A percentile compares a stretch with the other conserved stretches of the same genome.
These are phyloP conservation scores for Hirudo medicinalis DNA, from an alignment of 1,140 invertebrate species.

Conservation along the genomic window DNA sequence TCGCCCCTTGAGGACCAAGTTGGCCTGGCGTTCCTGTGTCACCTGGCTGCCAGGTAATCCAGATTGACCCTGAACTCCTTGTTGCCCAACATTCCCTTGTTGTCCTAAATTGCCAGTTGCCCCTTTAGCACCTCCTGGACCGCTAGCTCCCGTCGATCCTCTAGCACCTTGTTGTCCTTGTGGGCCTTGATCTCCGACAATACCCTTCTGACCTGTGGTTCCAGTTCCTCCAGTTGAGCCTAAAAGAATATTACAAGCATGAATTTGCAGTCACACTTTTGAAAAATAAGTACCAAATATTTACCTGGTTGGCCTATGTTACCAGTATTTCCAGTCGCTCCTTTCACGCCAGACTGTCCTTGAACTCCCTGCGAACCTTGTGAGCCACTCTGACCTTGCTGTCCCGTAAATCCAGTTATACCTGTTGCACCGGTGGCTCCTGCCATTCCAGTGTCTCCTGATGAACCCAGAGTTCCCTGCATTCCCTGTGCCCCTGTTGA, in stretches of 20 bases:
- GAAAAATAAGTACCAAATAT: too few relatives aligned
- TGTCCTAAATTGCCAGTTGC: constrained; percentile 15
- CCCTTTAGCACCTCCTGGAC: constrained; percentile 2
- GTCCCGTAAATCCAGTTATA: constrained; percentile 13
- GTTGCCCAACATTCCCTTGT: constrained; percentile 5
- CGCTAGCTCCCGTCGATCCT: constrained; percentile 13
- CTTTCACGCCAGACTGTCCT: background rate
- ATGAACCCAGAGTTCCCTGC: background rate
- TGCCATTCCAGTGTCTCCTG: background rate
- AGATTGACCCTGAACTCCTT: constrained; percentile 12
- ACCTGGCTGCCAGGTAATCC: constrained; percentile 15
- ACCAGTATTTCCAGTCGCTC: constrained; percentile 16
- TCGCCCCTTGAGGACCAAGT: constrained; percentile 5
- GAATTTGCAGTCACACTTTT: constrained; percentile 7
- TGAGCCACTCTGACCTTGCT: background rate
- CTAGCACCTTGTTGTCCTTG: constrained; percentile 2
- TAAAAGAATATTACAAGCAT: background rate
- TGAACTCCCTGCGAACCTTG: constrained; percentile 8
- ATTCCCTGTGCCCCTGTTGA: constrained; percentile 2
- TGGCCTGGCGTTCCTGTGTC: constrained; percentile 16
- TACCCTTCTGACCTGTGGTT: background rate
- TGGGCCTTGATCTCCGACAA: background rate
- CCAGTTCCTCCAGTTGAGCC: constrained; percentile 18
- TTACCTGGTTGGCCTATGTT: background rate
- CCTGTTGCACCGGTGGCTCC: constrained; percentile 14